Base-by-base conservation (phyloP, 2,888 invertebrate genomes). In the Tenthredo notha region DNA sequence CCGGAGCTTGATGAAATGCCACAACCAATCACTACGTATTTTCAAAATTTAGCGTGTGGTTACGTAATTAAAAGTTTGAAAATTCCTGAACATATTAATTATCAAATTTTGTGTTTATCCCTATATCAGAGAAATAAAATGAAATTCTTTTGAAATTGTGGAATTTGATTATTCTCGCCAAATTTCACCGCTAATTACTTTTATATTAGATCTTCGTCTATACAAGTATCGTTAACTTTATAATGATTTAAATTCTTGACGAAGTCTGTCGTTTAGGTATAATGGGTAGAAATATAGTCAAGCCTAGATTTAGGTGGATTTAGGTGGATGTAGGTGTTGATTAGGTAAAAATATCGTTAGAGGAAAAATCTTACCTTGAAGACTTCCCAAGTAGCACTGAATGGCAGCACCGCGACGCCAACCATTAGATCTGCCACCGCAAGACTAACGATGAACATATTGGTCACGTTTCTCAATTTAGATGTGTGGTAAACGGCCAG, bases 361-460 rank as follows among this genome's bases (percentile, higher is more conserved):
- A 7, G 54, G 7, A 77, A 43, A 3, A 80, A 40, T 90, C 94
- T 94, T 90, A 97, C 97, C 96, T 97, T 97, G 93, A 96, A 97
- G 10, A 98, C 98, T 94, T 99, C 98, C 95, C 98, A 97, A 33
- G 98, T 98, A 84, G 99, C 98, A 40, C 98, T 98, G 94, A 99
- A 99, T 1, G 99, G 99, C 90, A 99, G 95, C 78, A 99, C 99
- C 33, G 98, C 97, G 7, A 99, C 94, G 1, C 99, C 99, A n/a
- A 99, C 98, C 92, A 98, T 95, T 86, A 99, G 95, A 94, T 99
- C 99, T 74, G 99, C 99, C 29, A 98, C 98, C 0, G 99, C 99
- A 91, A 99, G 95, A 75, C 98, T 99, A 87, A 99, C 98, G 93
- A 99, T 99, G 95, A 99, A 98, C 92, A 98, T 96, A 94, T 99